phyloP scores from a whole-genome alignment of 2,113 vertebrate genomes.

The Macheiramphus alcinus region DNA sequence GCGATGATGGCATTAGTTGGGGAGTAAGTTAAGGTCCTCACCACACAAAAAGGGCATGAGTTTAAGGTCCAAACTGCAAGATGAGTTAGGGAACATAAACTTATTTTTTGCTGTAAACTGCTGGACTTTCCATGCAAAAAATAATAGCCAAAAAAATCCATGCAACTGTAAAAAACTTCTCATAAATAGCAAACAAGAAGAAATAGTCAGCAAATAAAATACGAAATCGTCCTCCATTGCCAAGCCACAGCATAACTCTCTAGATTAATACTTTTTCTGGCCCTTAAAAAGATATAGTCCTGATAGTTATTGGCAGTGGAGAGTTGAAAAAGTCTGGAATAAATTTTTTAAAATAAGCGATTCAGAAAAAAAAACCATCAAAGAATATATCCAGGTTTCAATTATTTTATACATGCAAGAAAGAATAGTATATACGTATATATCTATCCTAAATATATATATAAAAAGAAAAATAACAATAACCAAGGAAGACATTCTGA shows the following conservation, averaged over 20 bases:
- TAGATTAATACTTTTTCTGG: neutral
- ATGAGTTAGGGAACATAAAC: neutral
- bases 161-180: neutral
- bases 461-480: neutral
- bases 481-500: neutral
- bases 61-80: neutral
- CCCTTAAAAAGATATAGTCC: neutral
- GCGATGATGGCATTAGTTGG: neutral
- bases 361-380: neutral
- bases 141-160: neutral
- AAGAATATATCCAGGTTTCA: neutral
- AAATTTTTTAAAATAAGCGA: neutral
- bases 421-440: neutral
- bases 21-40: neutral
- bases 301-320: neutral
- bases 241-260: neutral
- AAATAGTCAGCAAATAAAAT: neutral
- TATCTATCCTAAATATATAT: neutral
- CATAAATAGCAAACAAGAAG: neutral
- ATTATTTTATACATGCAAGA: neutral
- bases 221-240: neutral
- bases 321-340: neutral
- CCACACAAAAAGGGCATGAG: neutral
- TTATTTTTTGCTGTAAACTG: neutral
- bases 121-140: neutral